These are phyloP conservation scores for Pardalotus punctatus DNA, from an alignment of 2,113 vertebrate species.

Conservation along the genomic window DNA sequence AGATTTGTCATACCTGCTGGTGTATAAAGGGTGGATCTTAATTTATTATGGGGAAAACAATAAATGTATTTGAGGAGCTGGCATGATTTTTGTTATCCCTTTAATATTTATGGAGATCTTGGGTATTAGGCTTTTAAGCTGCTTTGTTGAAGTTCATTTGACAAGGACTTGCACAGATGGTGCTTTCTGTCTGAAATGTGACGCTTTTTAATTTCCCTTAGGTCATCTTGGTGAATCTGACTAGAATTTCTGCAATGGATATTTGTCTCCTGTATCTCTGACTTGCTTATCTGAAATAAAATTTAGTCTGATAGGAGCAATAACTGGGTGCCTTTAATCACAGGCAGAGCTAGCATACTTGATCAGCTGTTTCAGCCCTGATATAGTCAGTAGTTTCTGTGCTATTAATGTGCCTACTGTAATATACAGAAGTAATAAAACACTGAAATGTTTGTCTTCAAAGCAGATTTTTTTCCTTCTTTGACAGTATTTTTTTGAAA, in stretches of 20 bases:
- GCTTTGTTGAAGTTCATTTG: slow-evolving; percentile 58
- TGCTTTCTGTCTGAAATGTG: slow-evolving; percentile 49
- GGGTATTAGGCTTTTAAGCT: slow-evolving; percentile 50
- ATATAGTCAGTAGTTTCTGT: not conserved
- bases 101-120: slow-evolving; percentile 34
- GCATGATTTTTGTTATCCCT: not conserved
- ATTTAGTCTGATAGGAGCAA: not conserved
- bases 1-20: not conserved
- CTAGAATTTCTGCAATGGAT: slow-evolving; percentile 8
- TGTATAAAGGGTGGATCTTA: not conserved
- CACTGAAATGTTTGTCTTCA: not conserved
- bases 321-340: not conserved
- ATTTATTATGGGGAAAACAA: not conserved
- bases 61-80: not conserved
- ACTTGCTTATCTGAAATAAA: slow-evolving; percentile 17
- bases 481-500: not conserved
- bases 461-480: not conserved
- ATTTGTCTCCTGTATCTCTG: not conserved
- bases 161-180: slow-evolving; percentile 51
- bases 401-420: not conserved
- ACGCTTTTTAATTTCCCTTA: slow-evolving; percentile 41
- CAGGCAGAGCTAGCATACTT: not conserved
- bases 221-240: not conserved
- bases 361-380: not conserved
- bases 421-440: not conserved